Percentiles rank a stretch among this genome's conserved stretches.
Evolutionary conservation across 2,888 invertebrate species (phyloP).

Genomic region (Lottia scabra): DNA sequence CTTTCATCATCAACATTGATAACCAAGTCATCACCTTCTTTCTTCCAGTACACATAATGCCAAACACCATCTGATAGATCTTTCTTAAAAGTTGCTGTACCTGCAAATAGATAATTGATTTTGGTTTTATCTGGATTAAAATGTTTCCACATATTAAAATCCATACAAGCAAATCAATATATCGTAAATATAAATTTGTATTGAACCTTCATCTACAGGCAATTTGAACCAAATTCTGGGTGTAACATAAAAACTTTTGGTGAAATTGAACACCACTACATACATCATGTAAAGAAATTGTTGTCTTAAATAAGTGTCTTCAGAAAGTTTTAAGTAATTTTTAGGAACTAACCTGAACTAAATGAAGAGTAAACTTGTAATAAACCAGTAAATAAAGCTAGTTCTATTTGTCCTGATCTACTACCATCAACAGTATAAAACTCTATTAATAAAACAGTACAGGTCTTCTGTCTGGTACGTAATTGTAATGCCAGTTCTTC

Average conservation of each 20-base stretch:
- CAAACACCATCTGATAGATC: slow-evolving; percentile 49
- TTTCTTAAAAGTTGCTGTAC: slow-evolving; percentile 22
- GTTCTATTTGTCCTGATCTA: slow-evolving; percentile 43
- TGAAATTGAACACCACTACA: no score
- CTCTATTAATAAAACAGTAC: slow-evolving; percentile 52
- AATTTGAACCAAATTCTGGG: no score
- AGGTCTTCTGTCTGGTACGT: slow-evolving; percentile 47
- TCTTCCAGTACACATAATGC: slow-evolving; percentile 50
- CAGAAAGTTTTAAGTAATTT: no score
- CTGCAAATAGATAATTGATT: slow-evolving; percentile 12
- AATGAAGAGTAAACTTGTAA: slow-evolving; percentile 44
- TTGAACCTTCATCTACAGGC: no score
- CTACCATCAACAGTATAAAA: slow-evolving; percentile 29
- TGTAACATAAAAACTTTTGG: no score
- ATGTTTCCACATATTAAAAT: no score
- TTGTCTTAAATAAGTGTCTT: no score
- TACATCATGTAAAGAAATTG: no score
- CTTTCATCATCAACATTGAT: slow-evolving; percentile 33
- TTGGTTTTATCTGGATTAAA: no score
- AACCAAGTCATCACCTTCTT: slow-evolving; percentile 27
- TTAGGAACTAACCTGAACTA: slow-evolving; percentile 25
- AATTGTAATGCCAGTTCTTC: slow-evolving; percentile 51
- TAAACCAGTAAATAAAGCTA: slow-evolving; percentile 43
- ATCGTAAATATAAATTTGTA: no score
- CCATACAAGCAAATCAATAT: no score